phyloP scores from a whole-genome alignment of 2,888 invertebrate genomes.

The Hirtodrosophila confusa region DNA sequence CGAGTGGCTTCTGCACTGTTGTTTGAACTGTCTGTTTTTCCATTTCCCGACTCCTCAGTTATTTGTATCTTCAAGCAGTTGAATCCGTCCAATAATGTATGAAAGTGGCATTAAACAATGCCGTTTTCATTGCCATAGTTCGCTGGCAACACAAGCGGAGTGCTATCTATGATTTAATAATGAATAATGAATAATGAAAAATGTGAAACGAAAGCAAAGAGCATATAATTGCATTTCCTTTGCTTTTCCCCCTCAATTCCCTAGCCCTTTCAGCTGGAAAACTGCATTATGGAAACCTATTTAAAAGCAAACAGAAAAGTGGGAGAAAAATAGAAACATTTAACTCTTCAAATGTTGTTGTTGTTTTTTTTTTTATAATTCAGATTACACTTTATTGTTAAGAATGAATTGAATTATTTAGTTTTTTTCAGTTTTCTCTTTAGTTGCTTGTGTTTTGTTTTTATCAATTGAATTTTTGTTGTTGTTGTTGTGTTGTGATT shows the following conservation, averaged over 20 bases:
- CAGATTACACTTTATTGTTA: slow-evolving; percentile 82
- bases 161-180: slow-evolving; percentile 31
- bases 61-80: no score
- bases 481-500: slow-evolving; percentile 50
- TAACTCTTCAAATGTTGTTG: slow-evolving; percentile 15
- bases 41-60: no score
- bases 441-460: slow-evolving; percentile 38
- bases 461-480: slow-evolving; percentile 30
- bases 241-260: not conserved
- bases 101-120: slow-evolving; percentile 21
- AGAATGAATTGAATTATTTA: slow-evolving; percentile 82
- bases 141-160: not conserved
- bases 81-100: no score
- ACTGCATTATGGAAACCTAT: slow-evolving; percentile 30
- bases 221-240: not conserved
- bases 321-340: slow-evolving; percentile 1
- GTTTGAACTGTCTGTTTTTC: no score
- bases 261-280: slow-evolving; percentile 11
- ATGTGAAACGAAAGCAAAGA: slow-evolving; percentile 21
- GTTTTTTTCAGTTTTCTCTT: slow-evolving; percentile 47
- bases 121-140: not conserved
- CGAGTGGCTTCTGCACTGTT: no score
- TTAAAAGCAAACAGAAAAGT: slow-evolving; percentile 14
- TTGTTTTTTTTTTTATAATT: slow-evolving; percentile 68
- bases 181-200: slow-evolving; percentile 12